Percentiles rank a stretch among this genome's conserved stretches.
phyloP scores from a whole-genome alignment of 2,113 vertebrate genomes.

The Anser cygnoides region DNA sequence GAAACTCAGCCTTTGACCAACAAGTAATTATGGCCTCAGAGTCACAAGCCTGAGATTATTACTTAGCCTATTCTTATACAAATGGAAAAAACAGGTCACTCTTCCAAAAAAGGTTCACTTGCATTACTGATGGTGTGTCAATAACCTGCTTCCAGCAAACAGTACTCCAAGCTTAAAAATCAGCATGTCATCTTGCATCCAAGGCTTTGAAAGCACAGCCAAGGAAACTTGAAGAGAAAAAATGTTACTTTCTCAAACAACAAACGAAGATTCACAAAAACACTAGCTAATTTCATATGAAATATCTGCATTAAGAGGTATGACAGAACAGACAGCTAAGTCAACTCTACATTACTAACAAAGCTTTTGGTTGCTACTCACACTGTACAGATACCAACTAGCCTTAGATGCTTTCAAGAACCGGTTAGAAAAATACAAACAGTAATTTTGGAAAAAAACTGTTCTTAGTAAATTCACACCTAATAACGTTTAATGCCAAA shows the following conservation, averaged over 20 bases:
- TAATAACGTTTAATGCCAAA: not conserved
- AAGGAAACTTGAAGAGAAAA: not conserved
- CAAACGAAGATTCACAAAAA: not conserved
- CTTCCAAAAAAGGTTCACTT: not conserved
- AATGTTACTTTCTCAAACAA: not conserved
- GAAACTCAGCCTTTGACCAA: not conserved
- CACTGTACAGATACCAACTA: not conserved
- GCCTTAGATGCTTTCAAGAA: not conserved
- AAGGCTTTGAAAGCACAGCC: constrained; percentile 6
- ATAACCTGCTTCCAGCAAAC: not conserved
- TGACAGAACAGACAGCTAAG: not conserved
- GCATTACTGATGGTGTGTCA: not conserved
- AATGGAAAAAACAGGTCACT: not conserved
- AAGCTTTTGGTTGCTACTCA: not conserved
- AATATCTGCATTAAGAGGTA: not conserved
- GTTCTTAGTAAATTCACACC: not conserved
- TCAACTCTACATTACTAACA: not conserved
- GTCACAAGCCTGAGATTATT: not conserved
- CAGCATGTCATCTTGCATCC: not conserved
- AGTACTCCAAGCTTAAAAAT: not conserved
- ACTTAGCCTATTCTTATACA: not conserved
- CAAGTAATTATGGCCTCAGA: fast-evolving
- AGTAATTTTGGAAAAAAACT: not conserved
- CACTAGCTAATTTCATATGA: not conserved
- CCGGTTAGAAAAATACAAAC: not conserved